Evolutionary conservation across 2,797 vertebrate species (phyloP).

Genomic region (Pseudomugil tenellus): DNA sequence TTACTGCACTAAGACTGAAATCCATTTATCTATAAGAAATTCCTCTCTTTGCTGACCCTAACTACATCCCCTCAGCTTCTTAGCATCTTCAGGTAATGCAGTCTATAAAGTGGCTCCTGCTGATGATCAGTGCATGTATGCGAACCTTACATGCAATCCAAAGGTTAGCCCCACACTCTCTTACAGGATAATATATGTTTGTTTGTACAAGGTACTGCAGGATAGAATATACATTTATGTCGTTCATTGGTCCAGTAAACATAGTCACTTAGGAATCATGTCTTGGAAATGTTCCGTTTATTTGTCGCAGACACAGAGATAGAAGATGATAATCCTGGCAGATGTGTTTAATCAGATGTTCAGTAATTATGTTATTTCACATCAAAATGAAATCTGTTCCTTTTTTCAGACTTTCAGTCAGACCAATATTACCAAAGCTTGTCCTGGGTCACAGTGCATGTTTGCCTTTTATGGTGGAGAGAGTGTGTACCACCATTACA

Average conservation of each 20-base stretch:
- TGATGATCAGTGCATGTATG: slow-evolving; percentile 86
- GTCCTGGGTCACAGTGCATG: slow-evolving; percentile 89
- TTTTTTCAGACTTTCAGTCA: slow-evolving; percentile 88
- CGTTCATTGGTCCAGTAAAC: slow-evolving; percentile 9
- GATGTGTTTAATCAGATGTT: neutral
- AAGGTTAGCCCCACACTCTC: slow-evolving; percentile 76
- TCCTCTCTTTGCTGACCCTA: slow-evolving; percentile 57
- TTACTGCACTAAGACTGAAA: neutral
- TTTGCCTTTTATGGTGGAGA: slow-evolving; percentile 96
- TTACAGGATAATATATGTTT: neutral
- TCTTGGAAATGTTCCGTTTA: neutral
- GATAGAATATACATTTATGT: slow-evolving; percentile 3
- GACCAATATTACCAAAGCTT: slow-evolving; percentile 86
- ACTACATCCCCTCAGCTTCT: slow-evolving; percentile 82
- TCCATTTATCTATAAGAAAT: neutral
- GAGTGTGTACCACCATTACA: slow-evolving; percentile 89
- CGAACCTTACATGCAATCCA: slow-evolving; percentile 89
- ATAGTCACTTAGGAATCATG: slow-evolving; percentile 4
- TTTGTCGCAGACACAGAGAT: neutral
- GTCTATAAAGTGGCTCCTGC: slow-evolving; percentile 91
- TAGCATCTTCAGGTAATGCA: slow-evolving; percentile 92
- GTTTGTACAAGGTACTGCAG: neutral
- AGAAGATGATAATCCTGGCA: slow-evolving; percentile 2
- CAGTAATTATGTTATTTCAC: neutral
- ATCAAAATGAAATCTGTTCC: slow-evolving; percentile 16